Evolutionary conservation across 2,888 invertebrate species (phyloP), one percentile per base, ranked within the genome.

Genomic region (Lydus trimaculatus): DNA sequence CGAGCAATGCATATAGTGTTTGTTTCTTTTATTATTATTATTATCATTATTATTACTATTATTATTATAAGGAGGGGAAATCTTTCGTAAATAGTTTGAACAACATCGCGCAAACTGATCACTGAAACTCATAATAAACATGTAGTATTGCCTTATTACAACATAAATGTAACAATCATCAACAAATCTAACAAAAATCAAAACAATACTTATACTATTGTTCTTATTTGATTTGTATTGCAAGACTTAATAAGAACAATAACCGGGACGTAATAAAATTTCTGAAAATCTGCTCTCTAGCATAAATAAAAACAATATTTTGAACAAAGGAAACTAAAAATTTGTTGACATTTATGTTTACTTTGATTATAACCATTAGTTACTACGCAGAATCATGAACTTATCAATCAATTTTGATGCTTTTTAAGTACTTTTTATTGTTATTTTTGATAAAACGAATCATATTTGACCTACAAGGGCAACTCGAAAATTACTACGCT

Each of bases 1-100:
- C 85, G 84, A 84, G 84, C 83, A 83, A 84, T 82, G 83, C 83
- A 81, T 82, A 80, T 83, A 82, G 82, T 82, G 82, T 81, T 83
- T 82, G 76, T 78, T 61, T 76, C 81, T 83, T 79, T 82, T 82
- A 81, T 83, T 78, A 75, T 79, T n/a, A n/a, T n/a, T n/a, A n/a
- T n/a, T n/a, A n/a, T n/a, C n/a, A n/a, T n/a, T n/a, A n/a, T n/a
- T n/a, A n/a, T n/a, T n/a, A n/a, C n/a, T n/a, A 39, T 15, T 39
- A 4, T 15, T 39, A 39, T 39, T 39, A 7, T 11, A 17, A 17
- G 17, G 4, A 17, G 17, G 43, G 43, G 43, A 2, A 72, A 76
- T 63, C 60, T 74, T 81, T 78, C 75, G 76, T 79, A 79, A 78
- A 79, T 80, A 78, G 79, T 79, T 76, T 79, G 76, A 81, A 80